These are phyloP conservation scores for Sceloporus tristichus DNA, from an alignment of 2,113 vertebrate genomes.

Conservation along the genomic window DNA sequence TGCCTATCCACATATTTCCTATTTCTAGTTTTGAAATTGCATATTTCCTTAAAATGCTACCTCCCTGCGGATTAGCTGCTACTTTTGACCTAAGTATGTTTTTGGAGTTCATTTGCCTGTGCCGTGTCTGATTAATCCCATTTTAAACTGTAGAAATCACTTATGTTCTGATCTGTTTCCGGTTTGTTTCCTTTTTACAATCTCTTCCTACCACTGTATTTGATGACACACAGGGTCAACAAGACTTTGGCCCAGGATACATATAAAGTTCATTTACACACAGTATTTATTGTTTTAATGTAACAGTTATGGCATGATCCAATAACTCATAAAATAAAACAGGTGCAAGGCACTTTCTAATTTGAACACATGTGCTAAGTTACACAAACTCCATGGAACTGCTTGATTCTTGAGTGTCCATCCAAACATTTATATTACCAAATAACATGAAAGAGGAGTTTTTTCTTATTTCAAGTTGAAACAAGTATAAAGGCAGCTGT, in stretches of 20 bases:
- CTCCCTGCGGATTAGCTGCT: neutral
- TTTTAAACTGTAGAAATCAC: neutral
- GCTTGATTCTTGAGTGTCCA: neutral
- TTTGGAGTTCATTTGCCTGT: neutral
- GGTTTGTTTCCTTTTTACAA: neutral
- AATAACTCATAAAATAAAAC: constrained; percentile 26
- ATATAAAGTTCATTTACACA: constrained; percentile 30
- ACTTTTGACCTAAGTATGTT: neutral
- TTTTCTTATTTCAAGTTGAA: neutral
- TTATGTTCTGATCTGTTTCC: neutral
- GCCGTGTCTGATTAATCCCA: neutral
- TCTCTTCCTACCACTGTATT: neutral
- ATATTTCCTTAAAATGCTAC: neutral
- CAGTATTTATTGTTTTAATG: constrained; percentile 27
- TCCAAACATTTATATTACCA: neutral
- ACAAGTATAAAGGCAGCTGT: neutral
- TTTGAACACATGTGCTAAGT: neutral
- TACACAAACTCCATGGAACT: neutral
- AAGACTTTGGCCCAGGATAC: constrained; percentile 1
- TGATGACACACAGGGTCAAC: constrained; percentile 1
- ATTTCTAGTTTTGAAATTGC: neutral
- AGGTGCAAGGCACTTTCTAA: constrained; percentile 4
- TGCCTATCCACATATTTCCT: too few relatives aligned
- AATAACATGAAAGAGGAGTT: neutral
- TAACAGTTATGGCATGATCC: constrained; percentile 18